Evolutionary conservation across 2,888 invertebrate genomes (phyloP).

Genomic region (Apoderus coryli): DNA sequence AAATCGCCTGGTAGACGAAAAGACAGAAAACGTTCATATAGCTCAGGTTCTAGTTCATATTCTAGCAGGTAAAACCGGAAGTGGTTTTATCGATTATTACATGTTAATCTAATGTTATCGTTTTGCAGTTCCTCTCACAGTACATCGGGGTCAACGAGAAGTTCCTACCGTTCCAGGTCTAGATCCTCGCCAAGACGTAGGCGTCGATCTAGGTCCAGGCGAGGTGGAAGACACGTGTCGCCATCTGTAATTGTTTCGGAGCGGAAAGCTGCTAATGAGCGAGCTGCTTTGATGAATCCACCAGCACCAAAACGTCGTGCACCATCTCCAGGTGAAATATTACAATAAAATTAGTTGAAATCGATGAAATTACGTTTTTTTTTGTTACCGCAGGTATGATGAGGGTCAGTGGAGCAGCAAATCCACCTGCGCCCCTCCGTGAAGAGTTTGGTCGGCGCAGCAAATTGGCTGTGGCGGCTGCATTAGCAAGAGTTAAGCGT

Average conservation of each 20-base stretch:
- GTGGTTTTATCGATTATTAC: background rate
- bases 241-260: conserved; percentile 51
- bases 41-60: conserved; percentile 56
- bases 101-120: too few relatives aligned
- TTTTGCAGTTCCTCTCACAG: conserved; percentile 30
- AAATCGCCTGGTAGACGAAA: conserved; percentile 50
- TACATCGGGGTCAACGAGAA: conserved; percentile 27
- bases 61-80: conserved; percentile 38
- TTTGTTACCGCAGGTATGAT: conserved; percentile 28
- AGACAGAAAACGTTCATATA: conserved; percentile 44
- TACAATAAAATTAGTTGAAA: background rate
- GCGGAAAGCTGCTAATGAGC: conserved; percentile 46
- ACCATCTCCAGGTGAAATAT: conserved; percentile 29
- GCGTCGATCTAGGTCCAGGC: conserved; percentile 29
- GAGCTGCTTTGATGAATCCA: conserved; percentile 60
- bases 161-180: conserved; percentile 35
- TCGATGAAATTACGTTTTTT: background rate
- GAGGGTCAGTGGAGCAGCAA: conserved; percentile 40
- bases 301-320: conserved; percentile 47
- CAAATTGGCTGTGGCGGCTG: conserved; percentile 31
- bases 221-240: conserved; percentile 32
- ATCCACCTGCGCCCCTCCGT: conserved; percentile 40
- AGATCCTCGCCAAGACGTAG: conserved; percentile 29
- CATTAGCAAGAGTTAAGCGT: conserved; percentile 30
- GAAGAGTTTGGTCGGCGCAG: conserved; percentile 29